Evolutionary conservation across 1,140 invertebrate genomes (phyloP), one percentile per base, ranked within the genome.

Genomic region (Psix sp.): DNA sequence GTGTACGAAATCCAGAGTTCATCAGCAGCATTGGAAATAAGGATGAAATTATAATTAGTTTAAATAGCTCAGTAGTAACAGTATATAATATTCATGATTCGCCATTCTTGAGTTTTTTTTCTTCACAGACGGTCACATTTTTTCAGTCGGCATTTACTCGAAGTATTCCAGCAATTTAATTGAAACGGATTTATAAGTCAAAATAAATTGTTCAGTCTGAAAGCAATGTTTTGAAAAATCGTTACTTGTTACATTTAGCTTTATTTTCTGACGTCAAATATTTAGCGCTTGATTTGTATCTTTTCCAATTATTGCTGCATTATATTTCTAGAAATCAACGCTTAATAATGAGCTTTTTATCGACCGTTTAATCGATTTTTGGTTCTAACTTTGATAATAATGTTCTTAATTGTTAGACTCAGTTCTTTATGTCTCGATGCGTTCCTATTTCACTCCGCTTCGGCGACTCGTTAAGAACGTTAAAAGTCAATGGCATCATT

Each of bases 41-140:
- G 54, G 21, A 26, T 57, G 46, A 68, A 68, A 68, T 52, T 68
- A 59, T 68, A 51, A 68, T 68, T 68, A 68, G 35, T 26, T 49
- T 6, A 49, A 52, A 59, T 59, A 57, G 3, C 51, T 42, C 33
- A 31, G 40, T 36, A 29, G 43, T 57, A 33, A 48, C 43, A 35
- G 43, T 49, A 42, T 54, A 49, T 57, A 49, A 49, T 49, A 67
- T 54, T 57, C 26, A 67, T 56, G 35, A 49, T 24, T 20, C 15
- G 4, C 7, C 21, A 54, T 26, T 54, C 20, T 9, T 11, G 7
- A 20, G 21, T 24, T 35, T n/a, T 56, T 66, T 66, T 42, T 66
- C 43, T 35, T 14, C 16, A 3, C 35, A 49, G 21, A 18, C 15
- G 26, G 21, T 26, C 45, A 57, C 45, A 49, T 49, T 42, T 57